Base-by-base conservation (phyloP, 2,113 vertebrate genomes). In the Cephalopholis sonnerati region DNA sequence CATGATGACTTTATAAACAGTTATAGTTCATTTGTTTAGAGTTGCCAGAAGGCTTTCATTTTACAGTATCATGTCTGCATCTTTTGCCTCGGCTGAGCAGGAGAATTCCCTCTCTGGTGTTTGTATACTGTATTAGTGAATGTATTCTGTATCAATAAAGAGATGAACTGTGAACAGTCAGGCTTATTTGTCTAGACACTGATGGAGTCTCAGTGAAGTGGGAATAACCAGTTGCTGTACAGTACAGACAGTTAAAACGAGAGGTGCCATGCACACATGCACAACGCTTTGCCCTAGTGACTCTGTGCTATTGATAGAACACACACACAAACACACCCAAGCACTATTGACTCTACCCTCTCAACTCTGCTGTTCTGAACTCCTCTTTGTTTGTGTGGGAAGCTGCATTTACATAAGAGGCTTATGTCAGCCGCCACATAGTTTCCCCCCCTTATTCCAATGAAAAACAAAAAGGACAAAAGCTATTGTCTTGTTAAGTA, bases 391-490 rank as follows among this genome's bases (percentile, higher is more conserved):
- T 94, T 95, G 91, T 92, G 91, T 91, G 90, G 93, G 94, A 94
- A 91, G 92, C 92, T 88, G 91, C 88, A 95, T 96, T 95, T 96
- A 94, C 95, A 96, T 96, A 96, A 96, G 95, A 94, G 85, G 94
- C 95, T 96, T 95, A 95, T 93, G 93, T 94, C 93, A 93, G 93
- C 87, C 81, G 86, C 93, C 90, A 86, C 90, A 90, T 83, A 88
- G 83, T 82, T 36, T 77, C 53, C 72, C 84, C 74, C 83, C 81
- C 93, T 87, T 88, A 89, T 89, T 93, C 91, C 93, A 86, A 85
- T 81, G 89, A 91, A 93, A 95, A 93, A 94, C 93, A 95, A 95
- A 95, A 95, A 94, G 89, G 89, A 95, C 93, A 94, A 95, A 95
- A 95, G 93, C 94, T 92, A 94, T 96, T 96, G 94, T 96, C 90